A percentile compares a stretch with the other conserved stretches of the same genome.
Conservation (phyloP, 2,888 invertebrate genomes). For the Idaea straminata region DNA sequence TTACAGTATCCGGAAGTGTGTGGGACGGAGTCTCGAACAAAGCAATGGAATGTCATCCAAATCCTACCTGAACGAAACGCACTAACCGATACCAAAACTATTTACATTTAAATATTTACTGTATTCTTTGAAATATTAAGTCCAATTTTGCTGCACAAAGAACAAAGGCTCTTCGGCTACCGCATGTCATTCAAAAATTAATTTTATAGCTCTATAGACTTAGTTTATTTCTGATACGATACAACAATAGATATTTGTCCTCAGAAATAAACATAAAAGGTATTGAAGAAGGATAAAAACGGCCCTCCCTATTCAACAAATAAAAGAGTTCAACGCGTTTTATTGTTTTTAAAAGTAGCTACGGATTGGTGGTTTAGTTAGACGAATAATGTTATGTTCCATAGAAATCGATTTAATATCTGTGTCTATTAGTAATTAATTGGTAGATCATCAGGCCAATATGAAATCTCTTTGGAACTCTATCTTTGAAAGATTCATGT, state of each 20-base stretch:
- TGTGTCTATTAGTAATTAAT: background rate
- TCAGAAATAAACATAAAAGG: conserved; percentile 1
- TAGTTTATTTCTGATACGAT: background rate
- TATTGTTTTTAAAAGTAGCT: background rate
- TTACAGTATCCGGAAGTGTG: conserved; percentile 67
- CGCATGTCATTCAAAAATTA: conserved; percentile 10
- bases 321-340: conserved; percentile 17
- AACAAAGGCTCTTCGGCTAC: background rate
- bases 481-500: too few species aligned
- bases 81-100: conserved; percentile 27
- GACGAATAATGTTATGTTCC: background rate
- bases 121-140: conserved; percentile 3
- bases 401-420: background rate
- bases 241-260: conserved; percentile 17
- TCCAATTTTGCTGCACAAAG: conserved; percentile 10
- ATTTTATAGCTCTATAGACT: conserved; percentile 2
- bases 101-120: conserved; percentile 9
- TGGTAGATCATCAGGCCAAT: background rate
- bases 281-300: conserved; percentile 16
- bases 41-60: conserved; percentile 62
- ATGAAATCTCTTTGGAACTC: background rate
- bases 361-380: background rate
- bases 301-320: conserved; percentile 22
- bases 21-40: conserved; percentile 63
- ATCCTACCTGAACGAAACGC: conserved; percentile 51